Evolutionary conservation across 2,888 invertebrate species (phyloP).

Genomic region (Drosophila rellima): DNA sequence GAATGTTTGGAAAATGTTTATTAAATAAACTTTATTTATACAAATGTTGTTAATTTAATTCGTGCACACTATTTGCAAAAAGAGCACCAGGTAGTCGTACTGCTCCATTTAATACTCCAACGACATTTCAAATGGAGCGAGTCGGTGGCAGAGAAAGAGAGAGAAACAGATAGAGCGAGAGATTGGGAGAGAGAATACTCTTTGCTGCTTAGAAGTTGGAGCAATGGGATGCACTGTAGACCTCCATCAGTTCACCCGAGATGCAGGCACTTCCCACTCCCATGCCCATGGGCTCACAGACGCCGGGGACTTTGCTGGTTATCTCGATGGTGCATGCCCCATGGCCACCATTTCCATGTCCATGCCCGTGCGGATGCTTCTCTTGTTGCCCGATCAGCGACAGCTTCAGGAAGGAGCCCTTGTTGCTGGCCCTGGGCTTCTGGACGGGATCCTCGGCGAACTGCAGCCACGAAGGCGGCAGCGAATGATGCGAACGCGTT

Average conservation of each 20-base stretch:
- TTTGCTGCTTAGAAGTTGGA: slow-evolving; percentile 41
- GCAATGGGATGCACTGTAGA: slow-evolving; percentile 67
- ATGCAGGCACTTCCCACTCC: slow-evolving; percentile 81
- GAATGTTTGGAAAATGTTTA: slow-evolving; percentile 37
- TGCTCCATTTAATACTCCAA: slow-evolving; percentile 46
- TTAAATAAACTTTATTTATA: slow-evolving; percentile 62
- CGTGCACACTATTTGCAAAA: slow-evolving; percentile 30
- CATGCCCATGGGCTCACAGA: slow-evolving; percentile 81
- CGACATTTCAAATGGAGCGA: slow-evolving; percentile 28
- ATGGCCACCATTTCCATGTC: too few relatives aligned
- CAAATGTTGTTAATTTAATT: slow-evolving; percentile 33
- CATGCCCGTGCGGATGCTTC: slow-evolving; percentile 52
- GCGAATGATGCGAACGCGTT: slow-evolving; percentile 49
- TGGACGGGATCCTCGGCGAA: slow-evolving; percentile 67
- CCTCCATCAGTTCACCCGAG: slow-evolving; percentile 84
- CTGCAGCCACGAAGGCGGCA: slow-evolving; percentile 71
- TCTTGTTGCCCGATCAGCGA: slow-evolving; percentile 50
- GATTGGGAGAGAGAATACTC: background rate
- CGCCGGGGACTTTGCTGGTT: slow-evolving; percentile 80
- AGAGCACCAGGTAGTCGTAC: slow-evolving; percentile 72
- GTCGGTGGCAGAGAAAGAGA: slow-evolving; percentile 12
- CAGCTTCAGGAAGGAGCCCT: slow-evolving; percentile 59
- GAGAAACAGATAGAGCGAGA: background rate
- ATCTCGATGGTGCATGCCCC: slow-evolving; percentile 82
- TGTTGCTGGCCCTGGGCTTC: slow-evolving; percentile 47